A percentile compares a stretch with the other conserved stretches of the same genome.
Evolutionary conservation across 2,113 vertebrate genomes (phyloP).

Genomic region (Circaetus cinerascens): DNA sequence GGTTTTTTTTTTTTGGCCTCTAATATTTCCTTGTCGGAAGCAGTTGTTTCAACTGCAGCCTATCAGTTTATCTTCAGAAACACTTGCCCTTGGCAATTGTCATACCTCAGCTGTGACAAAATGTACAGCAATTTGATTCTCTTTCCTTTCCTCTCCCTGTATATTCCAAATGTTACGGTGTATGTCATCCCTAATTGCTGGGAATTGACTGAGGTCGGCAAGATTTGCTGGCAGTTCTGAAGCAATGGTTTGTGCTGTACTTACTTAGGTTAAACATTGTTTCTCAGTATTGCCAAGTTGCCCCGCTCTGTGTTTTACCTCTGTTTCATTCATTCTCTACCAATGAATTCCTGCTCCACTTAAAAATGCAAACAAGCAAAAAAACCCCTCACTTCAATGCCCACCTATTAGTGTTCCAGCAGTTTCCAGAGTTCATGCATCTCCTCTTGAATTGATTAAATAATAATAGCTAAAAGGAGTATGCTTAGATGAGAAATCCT

Average conservation of each 20-base stretch:
- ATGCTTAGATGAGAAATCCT: neutral
- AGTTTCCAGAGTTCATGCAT: neutral
- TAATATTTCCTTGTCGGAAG: neutral
- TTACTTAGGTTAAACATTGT: neutral
- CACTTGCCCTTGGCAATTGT: neutral
- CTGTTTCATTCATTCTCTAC: neutral
- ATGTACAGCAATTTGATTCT: neutral
- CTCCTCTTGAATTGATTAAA: neutral
- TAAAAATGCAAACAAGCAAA: neutral
- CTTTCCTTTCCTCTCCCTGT: neutral
- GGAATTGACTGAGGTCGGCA: neutral
- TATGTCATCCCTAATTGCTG: neutral
- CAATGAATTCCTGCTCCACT: neutral
- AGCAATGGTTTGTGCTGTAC: neutral
- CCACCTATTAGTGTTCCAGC: neutral
- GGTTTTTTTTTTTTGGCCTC: neutral
- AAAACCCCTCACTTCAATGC: fast-evolving
- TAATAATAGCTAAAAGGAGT: neutral
- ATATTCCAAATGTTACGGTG: neutral
- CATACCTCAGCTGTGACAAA: neutral
- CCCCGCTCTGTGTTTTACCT: neutral
- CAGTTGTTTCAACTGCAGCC: neutral
- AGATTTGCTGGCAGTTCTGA: neutral
- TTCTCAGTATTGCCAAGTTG: neutral
- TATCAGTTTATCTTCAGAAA: neutral